Conservation (phyloP, 2,797 vertebrate genomes). For the Siniperca undulata region DNA sequence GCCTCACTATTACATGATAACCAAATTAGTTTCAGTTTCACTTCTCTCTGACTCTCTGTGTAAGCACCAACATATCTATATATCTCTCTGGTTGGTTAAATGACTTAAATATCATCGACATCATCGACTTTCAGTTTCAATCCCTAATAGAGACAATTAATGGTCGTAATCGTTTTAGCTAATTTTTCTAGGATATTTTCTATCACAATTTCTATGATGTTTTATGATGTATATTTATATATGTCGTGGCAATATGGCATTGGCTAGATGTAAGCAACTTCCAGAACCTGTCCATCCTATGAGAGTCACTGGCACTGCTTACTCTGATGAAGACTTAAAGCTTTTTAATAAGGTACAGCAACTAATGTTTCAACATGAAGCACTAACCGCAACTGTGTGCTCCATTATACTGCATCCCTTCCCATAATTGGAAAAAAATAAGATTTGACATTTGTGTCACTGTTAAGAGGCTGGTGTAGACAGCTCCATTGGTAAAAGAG, state of each 20-base stretch:
- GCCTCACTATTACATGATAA: background rate
- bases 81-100: no score
- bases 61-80: background rate
- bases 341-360: no score
- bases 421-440: background rate
- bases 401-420: background rate
- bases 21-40: background rate
- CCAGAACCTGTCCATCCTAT: background rate
- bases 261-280: no score
- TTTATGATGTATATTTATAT: background rate
- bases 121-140: constrained; percentile 1
- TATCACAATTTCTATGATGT: background rate
- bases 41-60: background rate
- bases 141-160: background rate
- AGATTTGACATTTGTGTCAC: background rate
- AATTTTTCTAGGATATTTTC: background rate
- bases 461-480: background rate
- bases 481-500: background rate
- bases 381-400: background rate
- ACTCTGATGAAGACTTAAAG: no score
- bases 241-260: background rate
- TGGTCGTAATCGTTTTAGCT: background rate
- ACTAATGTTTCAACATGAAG: background rate
- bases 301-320: background rate
- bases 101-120: constrained; percentile 12